Base-by-base conservation (phyloP, 2,797 vertebrate species). In the Pipistrellus kuhlii region DNA sequence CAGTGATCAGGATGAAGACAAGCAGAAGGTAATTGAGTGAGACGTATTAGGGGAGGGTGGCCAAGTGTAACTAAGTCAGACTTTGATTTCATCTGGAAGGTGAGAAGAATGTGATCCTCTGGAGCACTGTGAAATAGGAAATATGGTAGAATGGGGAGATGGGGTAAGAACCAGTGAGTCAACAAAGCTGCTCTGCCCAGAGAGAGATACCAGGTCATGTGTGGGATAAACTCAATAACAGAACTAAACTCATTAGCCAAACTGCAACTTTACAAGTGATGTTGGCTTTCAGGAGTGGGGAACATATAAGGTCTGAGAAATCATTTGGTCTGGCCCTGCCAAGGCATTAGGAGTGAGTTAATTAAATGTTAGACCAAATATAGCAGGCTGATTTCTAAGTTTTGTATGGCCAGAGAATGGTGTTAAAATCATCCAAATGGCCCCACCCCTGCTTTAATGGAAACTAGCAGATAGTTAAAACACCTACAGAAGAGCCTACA, bases 391-490 rank as follows among this genome's bases (percentile, higher is more conserved):
- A 62, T 62, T 62, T 62, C 27, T 30, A 62, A 62, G 59, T 30
- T 62, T 62, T 62, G 59, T 62, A 7, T 14, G 59, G 27, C 59
- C 59, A 5, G 8, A 55, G 53, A 55, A 55, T 59, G 25, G 12
- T 62, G 59, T 30, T 62, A 62, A 13, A 30, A 62, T 62, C 27
- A 30, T 30, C 25, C 59, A 30, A 62, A 30, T 6, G 59, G 59
- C 59, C 59, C 59, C 27, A 62, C 13, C 12, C 57, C 59, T 30
- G 59, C 12, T 62, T 35, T 89, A 59, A 66, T 11, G 18, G 51
- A 64, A 95, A 93, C 46, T 59, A 94, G 27, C 38, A 87, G 72
- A 30, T 44, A 71, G 46, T 84, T 76, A 23, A 72, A 84, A 88
- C 4, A 51, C 18, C 62, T 64, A 38, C 5, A 30, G n/a, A 14